Conservation (phyloP, 2,797 vertebrate species). For the Leuciscus waleckii region DNA sequence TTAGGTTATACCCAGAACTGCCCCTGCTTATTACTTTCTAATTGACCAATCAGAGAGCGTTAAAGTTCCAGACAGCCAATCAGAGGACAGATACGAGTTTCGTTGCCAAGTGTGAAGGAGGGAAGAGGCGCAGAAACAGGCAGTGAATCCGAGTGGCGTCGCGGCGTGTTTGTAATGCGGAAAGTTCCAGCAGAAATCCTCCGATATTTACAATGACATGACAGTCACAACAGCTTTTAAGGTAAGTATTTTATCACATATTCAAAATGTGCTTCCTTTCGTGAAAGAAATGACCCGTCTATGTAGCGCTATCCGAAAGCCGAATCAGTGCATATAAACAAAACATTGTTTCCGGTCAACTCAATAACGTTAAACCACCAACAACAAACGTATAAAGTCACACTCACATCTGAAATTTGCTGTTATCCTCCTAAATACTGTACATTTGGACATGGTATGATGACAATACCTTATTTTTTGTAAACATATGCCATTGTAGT, state of each 20-base stretch:
- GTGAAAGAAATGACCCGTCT: neutral
- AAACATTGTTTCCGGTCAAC: neutral
- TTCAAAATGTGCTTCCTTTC: too few species aligned
- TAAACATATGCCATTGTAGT: neutral
- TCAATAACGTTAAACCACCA: neutral
- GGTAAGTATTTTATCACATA: neutral
- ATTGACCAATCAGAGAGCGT: constrained; percentile 9
- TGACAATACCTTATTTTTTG: too few species aligned
- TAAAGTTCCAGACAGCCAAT: constrained; percentile 62
- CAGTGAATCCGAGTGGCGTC: constrained; percentile 53
- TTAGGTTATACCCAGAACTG: neutral
- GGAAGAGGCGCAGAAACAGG: constrained; percentile 45
- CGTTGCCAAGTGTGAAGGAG: constrained; percentile 33
- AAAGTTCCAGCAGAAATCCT: neutral
- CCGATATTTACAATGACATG: neutral
- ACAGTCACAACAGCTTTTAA: neutral
- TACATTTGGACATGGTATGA: neutral
- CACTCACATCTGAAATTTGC: neutral
- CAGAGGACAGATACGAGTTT: constrained; percentile 2
- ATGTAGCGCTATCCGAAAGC: too few species aligned
- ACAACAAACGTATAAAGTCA: neutral
- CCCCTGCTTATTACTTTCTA: neutral
- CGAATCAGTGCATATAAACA: neutral
- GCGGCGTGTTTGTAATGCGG: neutral
- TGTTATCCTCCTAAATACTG: neutral